Base-by-base conservation (phyloP, 2,797 vertebrate species). In the Myiotriccus ornatus region DNA sequence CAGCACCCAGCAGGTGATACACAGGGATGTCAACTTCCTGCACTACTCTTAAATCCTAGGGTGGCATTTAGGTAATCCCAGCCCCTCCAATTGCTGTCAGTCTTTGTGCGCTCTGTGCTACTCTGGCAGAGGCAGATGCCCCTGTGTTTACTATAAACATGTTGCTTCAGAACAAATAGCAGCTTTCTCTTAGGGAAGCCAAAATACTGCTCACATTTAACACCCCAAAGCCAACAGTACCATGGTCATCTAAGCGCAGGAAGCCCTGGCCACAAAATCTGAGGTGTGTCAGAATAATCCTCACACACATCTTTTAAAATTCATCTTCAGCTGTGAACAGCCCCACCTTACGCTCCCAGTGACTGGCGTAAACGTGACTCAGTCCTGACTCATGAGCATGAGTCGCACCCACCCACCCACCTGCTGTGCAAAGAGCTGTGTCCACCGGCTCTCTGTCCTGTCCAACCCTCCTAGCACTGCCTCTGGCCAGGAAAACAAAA, bases 361-460 rank as follows among this genome's bases (percentile, higher is more conserved):
- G n/a, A 19, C 34, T 28, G 52, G n/a, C 1, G 7, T 46, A 56
- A 76, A 62, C 6, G 2, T 70, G 86, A 85, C 39, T 92, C 84
- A 73, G 67, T 9, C 67, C 84, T 55, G 87, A 84, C 39, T 80
- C 69, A 39, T 0, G 0, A 43, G 20, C 14, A 39, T 69, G 64
- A 82, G 84, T 60, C 9, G 3, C 43, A 39, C 49, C 63, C 52
- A 67, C 56, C n/a, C 49, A 18, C 81, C 23, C 37, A 49, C 50
- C 46, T 23, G 32, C 60, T 8, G 2, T 47, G 34, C 14, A 9
- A 41, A n/a, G 43, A 78, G 23, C 67, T 32, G 57, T 10, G 34
- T 52, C 57, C 41, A 34, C 25, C 28, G 0, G 2, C 10, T 64
- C 64, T 46, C 17, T 0, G 0, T 27, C 67, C 67, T 0, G 0